Percentiles rank a stretch among this genome's conserved stretches.
Conservation (phyloP, 64 coral and sea anemone genomes). For the Montipora sp. region DNA sequence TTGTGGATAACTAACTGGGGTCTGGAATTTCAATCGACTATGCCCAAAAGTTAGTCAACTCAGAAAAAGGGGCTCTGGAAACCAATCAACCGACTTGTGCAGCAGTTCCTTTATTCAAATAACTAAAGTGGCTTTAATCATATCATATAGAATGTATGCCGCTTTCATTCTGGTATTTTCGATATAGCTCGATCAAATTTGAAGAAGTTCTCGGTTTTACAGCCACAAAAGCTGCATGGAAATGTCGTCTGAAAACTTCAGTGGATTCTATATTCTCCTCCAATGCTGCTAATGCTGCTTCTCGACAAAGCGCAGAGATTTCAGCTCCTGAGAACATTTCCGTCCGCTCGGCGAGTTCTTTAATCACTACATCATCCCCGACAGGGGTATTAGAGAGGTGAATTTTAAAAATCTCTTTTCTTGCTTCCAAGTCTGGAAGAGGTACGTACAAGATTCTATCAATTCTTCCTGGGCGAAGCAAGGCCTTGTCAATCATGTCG, state of each 20-base stretch:
- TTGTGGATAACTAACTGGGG: no score
- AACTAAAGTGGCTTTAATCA: neutral
- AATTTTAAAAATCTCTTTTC: slow-evolving; percentile 87
- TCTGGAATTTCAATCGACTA: no score
- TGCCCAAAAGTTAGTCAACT: no score
- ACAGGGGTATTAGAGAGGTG: slow-evolving; percentile 80
- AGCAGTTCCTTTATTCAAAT: no score
- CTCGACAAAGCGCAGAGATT: slow-evolving; percentile 84
- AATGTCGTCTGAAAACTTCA: slow-evolving; percentile 63
- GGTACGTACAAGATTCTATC: slow-evolving; percentile 95
- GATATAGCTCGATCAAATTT: slow-evolving; percentile 76
- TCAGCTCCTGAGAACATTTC: slow-evolving; percentile 90
- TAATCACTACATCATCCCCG: slow-evolving; percentile 60
- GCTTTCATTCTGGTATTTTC: slow-evolving; percentile 78
- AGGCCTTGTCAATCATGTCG: slow-evolving; percentile 96
- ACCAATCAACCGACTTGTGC: no score
- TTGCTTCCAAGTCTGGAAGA: slow-evolving; percentile 74
- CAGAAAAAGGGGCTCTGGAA: no score
- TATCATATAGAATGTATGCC: slow-evolving; percentile 86
- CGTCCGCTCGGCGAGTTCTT: slow-evolving; percentile 72
- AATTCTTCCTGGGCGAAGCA: slow-evolving; percentile 93
- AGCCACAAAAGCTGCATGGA: slow-evolving; percentile 68
- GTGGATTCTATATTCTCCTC: slow-evolving; percentile 71
- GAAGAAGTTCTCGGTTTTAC: slow-evolving; percentile 72
- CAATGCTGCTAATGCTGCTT: slow-evolving; percentile 72